phyloP scores from a whole-genome alignment of 2,797 vertebrate species.

The Pantherophis vulpinus region DNA sequence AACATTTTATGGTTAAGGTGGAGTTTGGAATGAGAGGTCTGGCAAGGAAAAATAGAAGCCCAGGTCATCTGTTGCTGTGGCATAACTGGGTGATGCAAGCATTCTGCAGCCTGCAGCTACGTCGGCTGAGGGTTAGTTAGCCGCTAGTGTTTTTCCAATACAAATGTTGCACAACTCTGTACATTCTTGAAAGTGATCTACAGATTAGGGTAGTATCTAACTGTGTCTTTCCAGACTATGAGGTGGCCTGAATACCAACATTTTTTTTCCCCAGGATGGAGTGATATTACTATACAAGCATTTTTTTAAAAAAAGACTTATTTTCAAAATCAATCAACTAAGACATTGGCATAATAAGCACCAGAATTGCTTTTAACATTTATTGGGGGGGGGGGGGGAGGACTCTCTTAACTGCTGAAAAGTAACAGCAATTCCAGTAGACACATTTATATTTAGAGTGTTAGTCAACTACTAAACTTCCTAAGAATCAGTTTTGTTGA shows the following conservation, averaged over 20 bases:
- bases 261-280: neutral
- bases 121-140: neutral
- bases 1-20: neutral
- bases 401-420: neutral
- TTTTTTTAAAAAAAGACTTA: neutral
- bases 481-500: neutral
- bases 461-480: neutral
- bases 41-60: neutral
- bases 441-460: neutral
- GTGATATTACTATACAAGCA: neutral
- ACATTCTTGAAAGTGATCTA: neutral
- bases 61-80: neutral
- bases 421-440: neutral
- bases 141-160: constrained; percentile 42
- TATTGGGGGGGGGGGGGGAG: neutral
- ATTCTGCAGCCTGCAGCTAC: constrained; percentile 5
- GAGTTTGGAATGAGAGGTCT: constrained; percentile 21
- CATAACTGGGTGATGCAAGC: neutral
- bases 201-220: neutral
- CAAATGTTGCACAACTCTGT: constrained; percentile 1
- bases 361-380: neutral
- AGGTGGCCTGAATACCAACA: neutral
- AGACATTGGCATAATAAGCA: neutral
- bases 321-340: neutral
- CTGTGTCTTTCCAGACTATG: rapidly evolving